Evolutionary conservation across 2,888 invertebrate genomes (phyloP).

Genomic region (Rotaria macrura): DNA sequence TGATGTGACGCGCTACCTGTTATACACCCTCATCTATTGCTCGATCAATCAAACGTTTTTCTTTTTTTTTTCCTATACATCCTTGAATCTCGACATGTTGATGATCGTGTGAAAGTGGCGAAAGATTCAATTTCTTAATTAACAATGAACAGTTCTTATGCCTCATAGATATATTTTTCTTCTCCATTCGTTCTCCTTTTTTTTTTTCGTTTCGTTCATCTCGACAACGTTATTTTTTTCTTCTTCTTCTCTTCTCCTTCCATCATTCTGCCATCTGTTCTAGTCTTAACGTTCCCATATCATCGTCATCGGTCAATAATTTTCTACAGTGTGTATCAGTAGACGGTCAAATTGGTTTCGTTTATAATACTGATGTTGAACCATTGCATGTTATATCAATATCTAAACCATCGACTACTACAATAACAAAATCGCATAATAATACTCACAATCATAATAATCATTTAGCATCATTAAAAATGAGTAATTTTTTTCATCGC

Average conservation of each 20-base stretch:
- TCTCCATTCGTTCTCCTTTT: no score
- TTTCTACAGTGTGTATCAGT: constrained; percentile 13
- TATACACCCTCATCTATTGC: not conserved
- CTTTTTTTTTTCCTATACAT: no score
- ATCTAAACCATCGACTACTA: not conserved
- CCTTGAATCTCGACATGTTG: no score
- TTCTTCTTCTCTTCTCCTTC: not conserved
- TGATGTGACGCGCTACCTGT: not conserved
- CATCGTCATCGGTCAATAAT: constrained; percentile 12
- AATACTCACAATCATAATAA: no score
- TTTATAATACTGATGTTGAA: constrained; percentile 13
- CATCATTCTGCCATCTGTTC: not conserved
- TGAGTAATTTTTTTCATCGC: not conserved
- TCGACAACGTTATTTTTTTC: not conserved
- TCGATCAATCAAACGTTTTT: no score
- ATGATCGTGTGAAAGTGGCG: no score
- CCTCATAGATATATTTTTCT: no score
- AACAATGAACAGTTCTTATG: no score
- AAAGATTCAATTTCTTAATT: no score
- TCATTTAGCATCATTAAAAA: not conserved
- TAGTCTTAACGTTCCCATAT: constrained; percentile 15
- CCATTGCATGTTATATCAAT: constrained; percentile 18
- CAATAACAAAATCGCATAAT: not conserved
- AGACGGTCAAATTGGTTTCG: constrained; percentile 9
- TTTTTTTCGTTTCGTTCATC: not conserved